Evolutionary conservation across 2,888 invertebrate genomes (phyloP), one percentile per base, ranked within the genome.

Genomic region (Yponomeuta cagnagella): DNA sequence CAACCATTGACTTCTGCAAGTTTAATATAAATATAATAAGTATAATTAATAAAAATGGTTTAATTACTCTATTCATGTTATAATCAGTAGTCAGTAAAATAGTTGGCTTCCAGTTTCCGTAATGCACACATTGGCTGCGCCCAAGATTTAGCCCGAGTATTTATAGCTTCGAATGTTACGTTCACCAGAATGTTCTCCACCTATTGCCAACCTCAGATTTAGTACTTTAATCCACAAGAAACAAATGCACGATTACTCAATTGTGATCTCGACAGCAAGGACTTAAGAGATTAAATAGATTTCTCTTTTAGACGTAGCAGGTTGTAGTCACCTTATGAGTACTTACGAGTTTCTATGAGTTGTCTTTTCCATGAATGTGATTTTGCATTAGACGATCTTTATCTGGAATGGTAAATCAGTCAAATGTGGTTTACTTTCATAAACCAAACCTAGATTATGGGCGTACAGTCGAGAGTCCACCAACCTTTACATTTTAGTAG

Each of bases 111-210:
- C 15, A 58, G 52, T 15, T 68, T 23, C 6, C 31, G 68, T 43
- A 65, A 65, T 65, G 65, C 65, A 65, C 65, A 33, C 30, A 65
- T 33, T 65, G 78, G 76, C 77, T 72, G 75, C 75, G 76, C 72
- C 72, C 74, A 73, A 75, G 76, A 74, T 43, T 43, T 43, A 5
- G 43, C 73, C 79, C 77, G 82, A 43, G 43, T 88, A 89, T 89
- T 85, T 89, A 89, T 89, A 89, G 82, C 82, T 77, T 77, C 77
- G 71, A 77, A 73, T n/a, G 31, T 75, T 78, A 83, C 88, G 78
- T 86, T 89, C 88, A 85, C 88, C 86, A 79, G 83, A 84, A 81
- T 79, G 84, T 85, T 86, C 68, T 48, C n/a, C 83, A 83, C 80
- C 52, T 81, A 76, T 79, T 79, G 75, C 77, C 72, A 74, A 48